A percentile compares a stretch with the other conserved stretches of the same genome.
Conservation (phyloP, 2,888 invertebrate genomes). For the Acleris laterana region DNA sequence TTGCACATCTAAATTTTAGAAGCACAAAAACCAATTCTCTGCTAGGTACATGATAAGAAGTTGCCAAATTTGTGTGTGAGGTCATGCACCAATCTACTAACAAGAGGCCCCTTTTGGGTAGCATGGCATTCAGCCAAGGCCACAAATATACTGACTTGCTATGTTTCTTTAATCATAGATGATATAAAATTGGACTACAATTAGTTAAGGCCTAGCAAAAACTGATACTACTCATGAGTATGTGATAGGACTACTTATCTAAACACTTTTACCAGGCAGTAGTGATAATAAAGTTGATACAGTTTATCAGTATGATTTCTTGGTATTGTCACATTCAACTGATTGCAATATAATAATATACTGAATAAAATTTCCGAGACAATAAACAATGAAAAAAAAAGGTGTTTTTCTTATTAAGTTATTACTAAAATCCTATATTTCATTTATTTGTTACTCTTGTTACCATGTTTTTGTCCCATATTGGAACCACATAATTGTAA, state of each 20-base stretch:
- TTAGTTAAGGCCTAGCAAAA: not conserved
- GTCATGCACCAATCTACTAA: slow-evolving; percentile 46
- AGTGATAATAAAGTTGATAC: slow-evolving; percentile 18
- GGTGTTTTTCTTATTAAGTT: no score
- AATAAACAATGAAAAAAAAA: no score
- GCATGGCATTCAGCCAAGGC: slow-evolving; percentile 45
- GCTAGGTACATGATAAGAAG: slow-evolving; percentile 26
- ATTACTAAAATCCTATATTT: no score
- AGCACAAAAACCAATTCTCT: slow-evolving; percentile 13
- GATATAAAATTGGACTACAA: not conserved
- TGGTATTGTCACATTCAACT: slow-evolving; percentile 19
- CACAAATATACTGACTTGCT: slow-evolving; percentile 25
- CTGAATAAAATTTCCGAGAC: slow-evolving; percentile 9
- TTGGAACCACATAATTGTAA: no score
- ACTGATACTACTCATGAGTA: not conserved
- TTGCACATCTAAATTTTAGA: not conserved
- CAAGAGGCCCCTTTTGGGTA: slow-evolving; percentile 53
- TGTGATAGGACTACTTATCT: no score
- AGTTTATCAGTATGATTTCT: slow-evolving; percentile 24
- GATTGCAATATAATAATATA: slow-evolving; percentile 5
- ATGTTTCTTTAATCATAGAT: not conserved
- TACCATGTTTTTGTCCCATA: no score
- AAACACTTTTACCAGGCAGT: no score
- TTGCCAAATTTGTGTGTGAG: slow-evolving; percentile 44
- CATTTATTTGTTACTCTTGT: no score